Percentiles rank a stretch among this genome's conserved stretches.
phyloP scores from a whole-genome alignment of 2,113 vertebrate species.

The Labrus mixtus region DNA sequence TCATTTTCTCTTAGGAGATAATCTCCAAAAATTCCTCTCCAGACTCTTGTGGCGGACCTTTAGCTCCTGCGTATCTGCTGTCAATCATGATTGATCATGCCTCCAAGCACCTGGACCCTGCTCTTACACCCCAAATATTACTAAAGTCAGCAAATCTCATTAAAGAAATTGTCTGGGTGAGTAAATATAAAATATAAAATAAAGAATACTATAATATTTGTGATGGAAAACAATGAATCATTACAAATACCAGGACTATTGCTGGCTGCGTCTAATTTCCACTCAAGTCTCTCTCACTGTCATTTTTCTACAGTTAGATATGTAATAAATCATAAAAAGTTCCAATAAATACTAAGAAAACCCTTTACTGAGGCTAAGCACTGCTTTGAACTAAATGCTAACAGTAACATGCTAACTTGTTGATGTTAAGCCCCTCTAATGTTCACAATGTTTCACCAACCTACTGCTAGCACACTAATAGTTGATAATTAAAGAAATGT shows the following conservation, averaged over 20 bases:
- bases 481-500: neutral
- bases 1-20: slow-evolving; percentile 82
- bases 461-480: neutral
- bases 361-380: too few relatives aligned
- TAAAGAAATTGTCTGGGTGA: slow-evolving; percentile 93
- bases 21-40: slow-evolving; percentile 86
- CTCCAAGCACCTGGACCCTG: slow-evolving; percentile 89
- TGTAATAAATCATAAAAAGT: neutral
- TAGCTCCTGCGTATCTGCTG: slow-evolving; percentile 91
- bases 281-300: neutral
- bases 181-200: slow-evolving; percentile 39
- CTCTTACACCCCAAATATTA: slow-evolving; percentile 88
- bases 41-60: slow-evolving; percentile 81
- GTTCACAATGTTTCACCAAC: neutral
- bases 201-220: neutral
- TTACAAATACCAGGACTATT: neutral
- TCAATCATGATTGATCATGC: slow-evolving; percentile 92
- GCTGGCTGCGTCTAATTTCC: neutral
- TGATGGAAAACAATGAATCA: neutral
- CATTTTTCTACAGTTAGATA: neutral
- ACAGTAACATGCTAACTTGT: neutral
- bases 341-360: neutral
- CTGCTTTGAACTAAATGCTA: too few relatives aligned
- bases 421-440: too few relatives aligned
- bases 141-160: slow-evolving; percentile 90